These are phyloP conservation scores for Drosophila kohkoa DNA, from an alignment of 1,140 invertebrate genomes.

Conservation along the genomic window DNA sequence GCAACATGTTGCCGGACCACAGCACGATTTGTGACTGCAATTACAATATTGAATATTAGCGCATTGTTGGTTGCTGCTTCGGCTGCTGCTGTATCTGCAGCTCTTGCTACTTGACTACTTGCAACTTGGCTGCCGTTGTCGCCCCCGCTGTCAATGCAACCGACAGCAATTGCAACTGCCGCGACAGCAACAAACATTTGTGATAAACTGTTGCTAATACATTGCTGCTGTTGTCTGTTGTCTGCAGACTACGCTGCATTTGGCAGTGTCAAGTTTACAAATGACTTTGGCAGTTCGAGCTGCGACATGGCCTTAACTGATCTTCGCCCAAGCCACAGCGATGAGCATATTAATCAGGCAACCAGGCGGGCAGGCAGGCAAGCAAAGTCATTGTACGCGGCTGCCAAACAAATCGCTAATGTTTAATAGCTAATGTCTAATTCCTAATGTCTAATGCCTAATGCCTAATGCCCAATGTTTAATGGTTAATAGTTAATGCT, in stretches of 20 bases:
- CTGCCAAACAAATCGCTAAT: slow-evolving; percentile 38
- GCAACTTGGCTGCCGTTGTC: slow-evolving; percentile 25
- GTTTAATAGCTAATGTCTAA: slow-evolving; percentile 32
- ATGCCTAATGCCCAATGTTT: slow-evolving; percentile 27
- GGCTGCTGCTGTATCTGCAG: slow-evolving; percentile 49
- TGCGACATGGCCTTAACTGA: slow-evolving; percentile 71
- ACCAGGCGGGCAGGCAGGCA: slow-evolving; percentile 16
- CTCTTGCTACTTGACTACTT: slow-evolving; percentile 17
- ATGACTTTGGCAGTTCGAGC: slow-evolving; percentile 70
- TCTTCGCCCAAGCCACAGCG: slow-evolving; percentile 41
- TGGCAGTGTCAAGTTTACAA: slow-evolving; percentile 82
- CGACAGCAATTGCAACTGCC: slow-evolving; percentile 39
- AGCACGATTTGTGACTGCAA: slow-evolving; percentile 82
- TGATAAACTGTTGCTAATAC: slow-evolving; percentile 80
- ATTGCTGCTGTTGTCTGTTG: slow-evolving; percentile 66
- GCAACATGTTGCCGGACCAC: slow-evolving; percentile 50
- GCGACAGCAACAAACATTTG: slow-evolving; percentile 48
- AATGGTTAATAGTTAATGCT: slow-evolving; percentile 38
- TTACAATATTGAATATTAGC: slow-evolving; percentile 84
- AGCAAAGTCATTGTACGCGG: slow-evolving; percentile 66
- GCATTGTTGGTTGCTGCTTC: slow-evolving; percentile 66
- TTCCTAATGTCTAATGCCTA: slow-evolving; percentile 16
- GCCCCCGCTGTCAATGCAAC: slow-evolving; percentile 73
- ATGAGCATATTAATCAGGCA: slow-evolving; percentile 71
- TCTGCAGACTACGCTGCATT: slow-evolving; percentile 47